Base-by-base conservation (phyloP, 2,888 invertebrate genomes). In the Lasioglossum oenotherae region DNA sequence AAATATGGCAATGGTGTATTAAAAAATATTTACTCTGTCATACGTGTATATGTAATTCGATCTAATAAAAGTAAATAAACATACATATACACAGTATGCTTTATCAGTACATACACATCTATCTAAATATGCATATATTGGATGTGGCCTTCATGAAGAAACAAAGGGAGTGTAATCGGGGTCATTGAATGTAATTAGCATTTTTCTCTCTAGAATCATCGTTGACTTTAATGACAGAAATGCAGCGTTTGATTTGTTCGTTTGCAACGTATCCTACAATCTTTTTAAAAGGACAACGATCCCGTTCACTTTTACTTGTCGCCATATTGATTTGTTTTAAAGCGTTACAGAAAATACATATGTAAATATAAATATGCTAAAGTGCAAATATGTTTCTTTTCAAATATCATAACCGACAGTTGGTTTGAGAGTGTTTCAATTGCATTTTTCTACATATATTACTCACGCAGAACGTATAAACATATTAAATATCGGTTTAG, bases 221-320 rank as follows among this genome's bases (percentile, higher is more conserved):
- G 41, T 75, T 41, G 10, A 81, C 73, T 81, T 41, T 84, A 84
- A 80, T 77, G 46, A 82, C 80, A 53, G 67, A 49, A 81, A 81
- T 10, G 38, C 12, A 53, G 35, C 38, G 38, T 81, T 75, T 41
- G 60, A 73, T 67, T 78, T 74, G 74, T 69, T 78, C 46, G 27
- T 71, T 4, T 79, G 74, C 49, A 67, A 44, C 73, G 57, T 84
- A 74, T 53, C 72, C 76, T 79, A 80, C 74, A 80, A 78, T 71
- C 38, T 69, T 35, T 44, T 38, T 10, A 44, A n/a, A 75, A 80
- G 81, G 75, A 46, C 87, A 85, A 87, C 74, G 82, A 86, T 85
- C 84, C 89, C 88, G 84, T 88, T 89, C 82, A 77, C 86, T 86
- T 84, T 81, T 82, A 71, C 67, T 60, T 74, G 81, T 57, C 87